Evolutionary conservation across 2,113 vertebrate genomes (phyloP).

Genomic region (Phrynosoma blainvillii): DNA sequence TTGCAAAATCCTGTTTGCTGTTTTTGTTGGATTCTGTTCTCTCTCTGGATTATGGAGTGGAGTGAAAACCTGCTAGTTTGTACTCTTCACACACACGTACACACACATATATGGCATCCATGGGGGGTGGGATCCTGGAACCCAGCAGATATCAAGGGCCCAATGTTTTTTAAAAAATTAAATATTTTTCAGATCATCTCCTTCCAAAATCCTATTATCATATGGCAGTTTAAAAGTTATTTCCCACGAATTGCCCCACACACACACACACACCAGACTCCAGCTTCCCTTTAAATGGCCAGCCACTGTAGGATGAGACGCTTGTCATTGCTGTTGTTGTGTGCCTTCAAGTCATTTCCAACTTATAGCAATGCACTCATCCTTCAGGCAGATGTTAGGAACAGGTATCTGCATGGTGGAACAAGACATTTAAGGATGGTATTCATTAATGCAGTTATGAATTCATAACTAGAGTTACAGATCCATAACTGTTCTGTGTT

Average conservation of each 20-base stretch:
- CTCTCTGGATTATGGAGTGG: neutral
- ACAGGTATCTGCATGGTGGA: neutral
- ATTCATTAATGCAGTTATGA: too few relatives aligned
- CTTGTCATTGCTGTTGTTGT: too few relatives aligned
- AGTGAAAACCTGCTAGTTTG: neutral
- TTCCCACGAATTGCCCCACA: neutral
- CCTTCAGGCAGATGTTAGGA: neutral
- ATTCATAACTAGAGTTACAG: neutral
- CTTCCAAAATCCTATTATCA: too few relatives aligned
- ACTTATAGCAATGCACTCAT: too few relatives aligned
- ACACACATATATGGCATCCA: too few relatives aligned
- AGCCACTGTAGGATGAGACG: too few relatives aligned
- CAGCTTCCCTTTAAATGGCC: neutral
- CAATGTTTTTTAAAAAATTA: neutral
- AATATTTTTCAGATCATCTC: neutral
- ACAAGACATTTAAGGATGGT: neutral
- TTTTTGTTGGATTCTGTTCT: neutral
- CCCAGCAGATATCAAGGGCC: too few relatives aligned
- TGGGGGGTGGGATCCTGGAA: too few relatives aligned
- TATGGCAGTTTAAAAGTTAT: neutral
- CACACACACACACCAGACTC: neutral
- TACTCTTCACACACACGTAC: too few relatives aligned
- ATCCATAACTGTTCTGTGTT: too few relatives aligned
- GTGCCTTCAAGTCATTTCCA: too few relatives aligned
- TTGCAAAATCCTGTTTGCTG: neutral